Evolutionary conservation across 2,888 invertebrate species (phyloP).

Genomic region (Pollenia labialis): DNA sequence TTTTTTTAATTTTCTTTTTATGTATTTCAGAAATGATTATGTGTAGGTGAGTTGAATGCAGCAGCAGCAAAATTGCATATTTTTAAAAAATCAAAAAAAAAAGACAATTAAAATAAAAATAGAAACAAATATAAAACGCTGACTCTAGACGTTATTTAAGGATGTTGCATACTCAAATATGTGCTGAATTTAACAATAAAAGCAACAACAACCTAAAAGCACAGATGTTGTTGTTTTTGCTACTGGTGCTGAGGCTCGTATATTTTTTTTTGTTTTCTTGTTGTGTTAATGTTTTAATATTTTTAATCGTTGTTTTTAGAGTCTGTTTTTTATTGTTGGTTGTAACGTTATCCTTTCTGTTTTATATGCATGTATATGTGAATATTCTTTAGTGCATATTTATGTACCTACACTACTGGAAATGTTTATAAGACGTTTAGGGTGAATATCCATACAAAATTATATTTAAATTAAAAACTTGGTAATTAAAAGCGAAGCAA

Average conservation of each 20-base stretch:
- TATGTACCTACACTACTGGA: conserved; percentile 12
- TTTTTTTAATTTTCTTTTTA: background rate
- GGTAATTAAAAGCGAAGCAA: too few relatives aligned
- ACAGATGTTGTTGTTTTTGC: conserved; percentile 13
- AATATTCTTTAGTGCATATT: background rate
- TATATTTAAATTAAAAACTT: too few relatives aligned
- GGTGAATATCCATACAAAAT: too few relatives aligned
- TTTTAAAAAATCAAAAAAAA: conserved; percentile 20
- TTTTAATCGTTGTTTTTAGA: conserved; percentile 69
- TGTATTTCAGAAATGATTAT: conserved; percentile 3
- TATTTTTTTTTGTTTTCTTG: conserved; percentile 56
- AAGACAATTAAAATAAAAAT: conserved; percentile 22
- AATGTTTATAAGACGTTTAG: conserved; percentile 5
- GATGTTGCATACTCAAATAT: conserved; percentile 66
- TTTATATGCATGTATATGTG: background rate
- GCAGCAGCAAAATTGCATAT: conserved; percentile 56
- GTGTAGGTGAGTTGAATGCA: conserved; percentile 62
- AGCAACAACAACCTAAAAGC: conserved; percentile 13
- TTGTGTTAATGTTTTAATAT: conserved; percentile 73
- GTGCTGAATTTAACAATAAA: conserved; percentile 41
- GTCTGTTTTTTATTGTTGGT: conserved; percentile 46
- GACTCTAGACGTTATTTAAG: conserved; percentile 68
- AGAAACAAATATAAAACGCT: conserved; percentile 55
- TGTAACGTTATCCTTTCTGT: conserved; percentile 62
- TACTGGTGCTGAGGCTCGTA: conserved; percentile 40